A percentile compares a stretch with the other conserved stretches of the same genome.
Conservation (phyloP, 2,888 invertebrate species). For the Ophion ellenae region DNA sequence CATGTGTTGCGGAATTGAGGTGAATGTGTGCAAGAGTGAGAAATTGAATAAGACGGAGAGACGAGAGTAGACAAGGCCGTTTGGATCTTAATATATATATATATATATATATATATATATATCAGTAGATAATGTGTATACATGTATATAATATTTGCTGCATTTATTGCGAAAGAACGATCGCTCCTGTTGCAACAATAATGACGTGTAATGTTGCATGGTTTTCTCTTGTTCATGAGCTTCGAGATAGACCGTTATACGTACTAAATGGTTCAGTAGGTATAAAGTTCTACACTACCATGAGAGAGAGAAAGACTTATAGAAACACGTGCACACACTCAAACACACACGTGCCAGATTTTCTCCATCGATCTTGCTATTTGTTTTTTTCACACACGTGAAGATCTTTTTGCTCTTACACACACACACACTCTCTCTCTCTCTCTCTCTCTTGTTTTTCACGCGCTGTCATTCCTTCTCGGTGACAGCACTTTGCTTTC, state of each 20-base stretch:
- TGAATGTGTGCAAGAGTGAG: constrained; percentile 53
- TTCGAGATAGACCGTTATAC: constrained; percentile 42
- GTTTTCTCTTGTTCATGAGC: constrained; percentile 51
- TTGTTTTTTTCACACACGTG: neutral
- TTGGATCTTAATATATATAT: constrained; percentile 54
- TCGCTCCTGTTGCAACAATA: constrained; percentile 76
- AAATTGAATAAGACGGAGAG: constrained; percentile 54
- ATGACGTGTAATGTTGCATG: constrained; percentile 72
- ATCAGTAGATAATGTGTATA: neutral
- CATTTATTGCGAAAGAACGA: constrained; percentile 77
- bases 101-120: constrained; percentile 17
- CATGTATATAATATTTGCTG: constrained; percentile 66
- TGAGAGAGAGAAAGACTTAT: neutral
- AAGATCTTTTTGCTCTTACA: constrained; percentile 6
- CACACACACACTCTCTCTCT: neutral
- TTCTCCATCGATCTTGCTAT: constrained; percentile 37
- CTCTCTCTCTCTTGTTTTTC: constrained; percentile 44
- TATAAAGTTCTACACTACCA: constrained; percentile 4
- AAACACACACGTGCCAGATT: constrained; percentile 8
- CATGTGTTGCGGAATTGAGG: constrained; percentile 45
- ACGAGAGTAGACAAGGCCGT: constrained; percentile 69
- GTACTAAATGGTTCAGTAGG: constrained; percentile 8
- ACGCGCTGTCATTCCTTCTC: constrained; percentile 29
- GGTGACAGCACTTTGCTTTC: constrained; percentile 30
- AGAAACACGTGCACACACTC: constrained; percentile 15